phyloP scores from a whole-genome alignment of 2,888 invertebrate species.

The Diarsia rubi region DNA sequence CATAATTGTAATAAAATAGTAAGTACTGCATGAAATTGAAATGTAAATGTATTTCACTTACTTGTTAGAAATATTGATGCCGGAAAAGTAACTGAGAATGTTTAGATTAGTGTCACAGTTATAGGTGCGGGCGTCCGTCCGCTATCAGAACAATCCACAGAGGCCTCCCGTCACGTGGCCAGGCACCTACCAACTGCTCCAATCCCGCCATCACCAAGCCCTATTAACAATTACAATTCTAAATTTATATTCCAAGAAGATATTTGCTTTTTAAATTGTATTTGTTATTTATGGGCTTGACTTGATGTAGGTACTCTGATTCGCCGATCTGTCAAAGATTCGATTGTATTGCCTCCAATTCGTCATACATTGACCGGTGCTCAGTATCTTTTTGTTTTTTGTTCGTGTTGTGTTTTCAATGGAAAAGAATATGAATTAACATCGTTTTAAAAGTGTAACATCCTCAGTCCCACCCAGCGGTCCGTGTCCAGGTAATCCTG shows the following conservation, averaged over 20 bases:
- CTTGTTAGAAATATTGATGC: conserved; percentile 12
- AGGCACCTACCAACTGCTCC: conserved; percentile 72
- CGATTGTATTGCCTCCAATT: conserved; percentile 2
- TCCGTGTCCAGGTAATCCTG: conserved; percentile 45
- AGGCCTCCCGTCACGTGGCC: conserved; percentile 74
- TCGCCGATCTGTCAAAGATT: conserved; percentile 4
- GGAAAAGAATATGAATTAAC: conserved; percentile 23
- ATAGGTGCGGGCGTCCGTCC: conserved; percentile 16
- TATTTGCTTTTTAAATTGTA: conserved; percentile 65
- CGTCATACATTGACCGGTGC: conserved; percentile 40
- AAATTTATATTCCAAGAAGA: conserved; percentile 62
- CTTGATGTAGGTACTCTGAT: conserved; percentile 40
- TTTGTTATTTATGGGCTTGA: conserved; percentile 66
- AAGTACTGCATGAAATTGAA: conserved; percentile 11
- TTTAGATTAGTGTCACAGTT: conserved; percentile 24
- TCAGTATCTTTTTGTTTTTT: conserved; percentile 22
- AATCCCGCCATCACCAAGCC: conserved; percentile 45
- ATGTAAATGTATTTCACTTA: conserved; percentile 35
- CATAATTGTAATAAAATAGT: conserved; percentile 1
- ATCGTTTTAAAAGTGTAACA: conserved; percentile 12
- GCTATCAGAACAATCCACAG: conserved; percentile 20
- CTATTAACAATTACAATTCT: conserved; percentile 68
- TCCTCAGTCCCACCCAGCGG: conserved; percentile 9
- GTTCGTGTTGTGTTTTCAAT: conserved; percentile 37
- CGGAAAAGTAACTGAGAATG: conserved; percentile 20